Conservation (phyloP, 2,797 vertebrate genomes). For the Pangasius mekongensis region DNA sequence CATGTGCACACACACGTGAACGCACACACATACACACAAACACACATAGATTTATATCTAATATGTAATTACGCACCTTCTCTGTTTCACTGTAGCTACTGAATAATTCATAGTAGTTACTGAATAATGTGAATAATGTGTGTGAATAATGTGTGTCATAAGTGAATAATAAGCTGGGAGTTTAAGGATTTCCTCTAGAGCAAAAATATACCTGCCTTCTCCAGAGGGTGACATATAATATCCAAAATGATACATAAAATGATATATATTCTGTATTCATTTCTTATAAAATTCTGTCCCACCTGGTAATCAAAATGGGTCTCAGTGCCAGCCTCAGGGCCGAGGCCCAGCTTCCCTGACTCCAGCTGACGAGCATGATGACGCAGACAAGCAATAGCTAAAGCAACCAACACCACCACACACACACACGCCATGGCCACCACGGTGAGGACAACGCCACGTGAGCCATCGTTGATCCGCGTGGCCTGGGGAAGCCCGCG, state of each 20-base stretch:
- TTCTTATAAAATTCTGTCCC: slow-evolving; percentile 3
- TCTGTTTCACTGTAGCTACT: not conserved
- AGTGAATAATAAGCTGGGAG: not conserved
- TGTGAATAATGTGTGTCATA: not conserved
- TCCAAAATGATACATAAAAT: not conserved
- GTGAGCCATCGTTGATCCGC: slow-evolving; percentile 79
- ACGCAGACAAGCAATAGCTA: slow-evolving; percentile 81
- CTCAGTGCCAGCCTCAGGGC: slow-evolving; percentile 89
- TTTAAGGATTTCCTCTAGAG: not conserved
- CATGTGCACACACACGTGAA: not conserved
- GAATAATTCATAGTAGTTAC: not conserved
- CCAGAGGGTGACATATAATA: no score
- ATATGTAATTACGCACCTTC: not conserved
- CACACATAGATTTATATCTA: not conserved
- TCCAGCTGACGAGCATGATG: slow-evolving; percentile 86
- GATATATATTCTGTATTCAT: not conserved
- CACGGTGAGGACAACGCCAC: slow-evolving; percentile 86
- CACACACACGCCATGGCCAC: slow-evolving; percentile 89
- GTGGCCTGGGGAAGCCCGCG: slow-evolving; percentile 76
- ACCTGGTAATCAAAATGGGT: slow-evolving; percentile 98
- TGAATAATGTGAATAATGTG: not conserved
- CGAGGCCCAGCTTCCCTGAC: slow-evolving; percentile 88
- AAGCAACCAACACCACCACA: slow-evolving; percentile 82
- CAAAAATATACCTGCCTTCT: not conserved
- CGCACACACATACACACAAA: not conserved